phyloP scores from a whole-genome alignment of 2,113 vertebrate genomes.

The Myanophis thanlyinensis region DNA sequence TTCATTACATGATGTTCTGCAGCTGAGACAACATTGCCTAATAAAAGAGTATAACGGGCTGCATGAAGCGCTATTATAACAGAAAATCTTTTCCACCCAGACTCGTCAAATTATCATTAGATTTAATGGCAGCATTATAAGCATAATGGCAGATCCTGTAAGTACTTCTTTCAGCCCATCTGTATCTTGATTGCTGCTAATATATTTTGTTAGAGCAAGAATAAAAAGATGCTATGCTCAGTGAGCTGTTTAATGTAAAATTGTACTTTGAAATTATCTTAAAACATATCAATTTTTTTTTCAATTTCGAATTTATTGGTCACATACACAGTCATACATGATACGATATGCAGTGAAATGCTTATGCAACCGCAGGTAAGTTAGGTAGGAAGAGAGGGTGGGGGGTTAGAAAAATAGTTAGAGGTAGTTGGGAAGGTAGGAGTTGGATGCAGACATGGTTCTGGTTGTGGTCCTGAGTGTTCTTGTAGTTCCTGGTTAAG shows the following conservation, averaged over 20 bases:
- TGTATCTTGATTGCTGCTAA: conserved; percentile 14
- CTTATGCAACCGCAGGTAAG: no score
- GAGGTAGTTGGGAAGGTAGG: no score
- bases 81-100: neutral
- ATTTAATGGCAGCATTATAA: conserved; percentile 21
- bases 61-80: conserved; percentile 3
- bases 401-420: no score
- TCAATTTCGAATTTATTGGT: no score
- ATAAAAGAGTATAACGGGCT: conserved; percentile 3
- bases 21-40: neutral
- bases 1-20: neutral
- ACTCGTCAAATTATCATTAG: neutral
- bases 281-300: no score
- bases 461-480: no score
- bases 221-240: conserved; percentile 8
- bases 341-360: no score
- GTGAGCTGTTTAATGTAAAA: conserved; percentile 20
- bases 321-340: no score
- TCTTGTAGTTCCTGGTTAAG: no score
- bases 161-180: conserved; percentile 11
- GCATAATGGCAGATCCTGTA: conserved; percentile 10
- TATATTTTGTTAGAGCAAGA: conserved; percentile 9
- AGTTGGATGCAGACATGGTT: no score
- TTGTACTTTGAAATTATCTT: conserved; percentile 16
- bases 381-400: no score